phyloP scores from a whole-genome alignment of 2,888 invertebrate genomes.

The Mamestra brassicae region DNA sequence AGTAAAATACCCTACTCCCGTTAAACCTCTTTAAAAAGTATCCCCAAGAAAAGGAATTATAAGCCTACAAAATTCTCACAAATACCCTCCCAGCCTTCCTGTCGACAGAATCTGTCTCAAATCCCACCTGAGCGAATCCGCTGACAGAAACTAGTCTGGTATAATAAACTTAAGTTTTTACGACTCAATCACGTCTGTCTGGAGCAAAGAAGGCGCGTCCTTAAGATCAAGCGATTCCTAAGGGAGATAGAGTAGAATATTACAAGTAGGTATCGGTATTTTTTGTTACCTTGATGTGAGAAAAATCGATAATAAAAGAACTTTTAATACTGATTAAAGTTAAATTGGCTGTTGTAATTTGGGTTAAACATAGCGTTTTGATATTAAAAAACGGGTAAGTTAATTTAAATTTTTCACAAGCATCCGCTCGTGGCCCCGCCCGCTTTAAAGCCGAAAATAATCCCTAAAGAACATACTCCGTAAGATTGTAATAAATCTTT shows the following conservation, averaged over 20 bases:
- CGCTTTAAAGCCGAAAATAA: too few species aligned
- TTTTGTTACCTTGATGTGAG: slow-evolving; percentile 11
- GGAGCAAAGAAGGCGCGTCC: slow-evolving; percentile 4
- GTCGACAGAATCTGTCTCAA: slow-evolving; percentile 19
- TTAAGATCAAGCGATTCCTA: slow-evolving; percentile 22
- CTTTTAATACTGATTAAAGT: neutral
- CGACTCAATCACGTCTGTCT: slow-evolving; percentile 20
- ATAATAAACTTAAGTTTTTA: slow-evolving; percentile 36
- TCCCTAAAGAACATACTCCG: too few species aligned
- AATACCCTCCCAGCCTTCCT: neutral
- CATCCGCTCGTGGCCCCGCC: too few species aligned
- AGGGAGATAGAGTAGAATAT: slow-evolving; percentile 15
- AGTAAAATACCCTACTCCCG: too few species aligned
- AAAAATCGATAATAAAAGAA: neutral
- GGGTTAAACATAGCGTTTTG: too few species aligned
- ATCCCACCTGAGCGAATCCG: slow-evolving; percentile 19
- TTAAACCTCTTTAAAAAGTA: neutral
- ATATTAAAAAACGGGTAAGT: too few species aligned
- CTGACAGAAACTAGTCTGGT: slow-evolving; percentile 26
- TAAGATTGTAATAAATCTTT: too few species aligned
- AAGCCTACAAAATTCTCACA: neutral
- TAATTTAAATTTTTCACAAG: too few species aligned
- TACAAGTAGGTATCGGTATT: neutral
- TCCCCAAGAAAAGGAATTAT: neutral
- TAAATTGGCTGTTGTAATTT: too few species aligned